Conservation (phyloP, 2,113 vertebrate genomes). For the Gadus chalcogrammus region DNA sequence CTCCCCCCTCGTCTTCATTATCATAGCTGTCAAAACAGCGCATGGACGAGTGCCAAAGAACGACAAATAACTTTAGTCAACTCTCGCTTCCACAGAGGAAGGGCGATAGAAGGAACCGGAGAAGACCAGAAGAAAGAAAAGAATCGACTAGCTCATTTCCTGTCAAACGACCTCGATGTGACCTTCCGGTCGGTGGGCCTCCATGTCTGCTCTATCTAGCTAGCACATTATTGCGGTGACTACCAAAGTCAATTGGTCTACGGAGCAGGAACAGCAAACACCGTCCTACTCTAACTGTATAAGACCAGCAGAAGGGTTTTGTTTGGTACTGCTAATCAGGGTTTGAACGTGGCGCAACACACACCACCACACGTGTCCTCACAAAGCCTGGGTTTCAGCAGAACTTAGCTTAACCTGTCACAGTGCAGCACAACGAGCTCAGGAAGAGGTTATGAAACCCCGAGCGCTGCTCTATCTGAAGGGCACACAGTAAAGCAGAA, state of each 20-base stretch:
- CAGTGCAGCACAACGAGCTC: no score
- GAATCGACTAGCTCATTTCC: neutral
- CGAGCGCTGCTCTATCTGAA: no score
- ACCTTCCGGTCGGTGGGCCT: constrained; percentile 1
- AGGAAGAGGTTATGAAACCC: no score
- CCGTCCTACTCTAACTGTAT: neutral
- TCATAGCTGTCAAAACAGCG: neutral
- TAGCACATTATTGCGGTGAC: constrained; percentile 2
- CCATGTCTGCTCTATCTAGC: neutral
- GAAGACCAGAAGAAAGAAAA: neutral
- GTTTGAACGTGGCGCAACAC: no score
- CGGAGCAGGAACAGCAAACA: neutral
- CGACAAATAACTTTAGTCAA: neutral
- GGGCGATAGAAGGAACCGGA: neutral
- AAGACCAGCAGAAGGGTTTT: neutral
- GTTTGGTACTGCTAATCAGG: no score
- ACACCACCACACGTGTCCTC: no score
- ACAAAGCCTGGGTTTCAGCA: no score
- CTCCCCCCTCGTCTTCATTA: neutral
- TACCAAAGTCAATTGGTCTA: neutral
- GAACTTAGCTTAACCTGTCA: no score
- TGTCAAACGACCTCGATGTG: constrained; percentile 11
- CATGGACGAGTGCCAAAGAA: neutral
- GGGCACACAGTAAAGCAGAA: no score
- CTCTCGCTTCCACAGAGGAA: no score